Conservation (phyloP, 1,140 invertebrate genomes). For the Sogatella furcifera region DNA sequence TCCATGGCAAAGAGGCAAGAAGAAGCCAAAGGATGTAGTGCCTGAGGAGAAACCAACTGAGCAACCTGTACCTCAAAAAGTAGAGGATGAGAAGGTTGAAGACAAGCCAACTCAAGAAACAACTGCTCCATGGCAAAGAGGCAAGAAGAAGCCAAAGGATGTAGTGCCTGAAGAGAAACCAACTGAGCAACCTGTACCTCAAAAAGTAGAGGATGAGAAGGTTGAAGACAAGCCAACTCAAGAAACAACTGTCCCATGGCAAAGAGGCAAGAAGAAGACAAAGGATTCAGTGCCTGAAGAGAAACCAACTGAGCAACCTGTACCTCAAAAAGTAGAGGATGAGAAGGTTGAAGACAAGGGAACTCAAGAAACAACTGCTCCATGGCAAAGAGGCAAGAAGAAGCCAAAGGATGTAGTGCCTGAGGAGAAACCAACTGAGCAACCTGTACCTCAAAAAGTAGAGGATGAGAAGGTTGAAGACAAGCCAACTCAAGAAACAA, state of each 20-base stretch:
- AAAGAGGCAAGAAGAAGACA: neutral
- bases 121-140: conserved; percentile 5
- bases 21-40: conserved; percentile 19
- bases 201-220: conserved; percentile 16
- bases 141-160: conserved; percentile 4
- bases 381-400: conserved; percentile 9
- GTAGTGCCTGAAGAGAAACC: neutral
- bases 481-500: conserved; percentile 13
- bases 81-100: conserved; percentile 11
- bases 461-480: conserved; percentile 8
- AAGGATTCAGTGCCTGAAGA: neutral
- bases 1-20: conserved; percentile 8
- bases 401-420: conserved; percentile 14
- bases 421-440: conserved; percentile 18
- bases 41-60: conserved; percentile 13
- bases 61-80: neutral
- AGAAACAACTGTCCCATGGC: conserved; percentile 4
- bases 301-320: too few species aligned
- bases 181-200: conserved; percentile 6
- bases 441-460: conserved; percentile 3
- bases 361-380: conserved; percentile 2
- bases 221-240: conserved; percentile 18
- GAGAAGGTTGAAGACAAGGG: conserved; percentile 17
- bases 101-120: conserved; percentile 14
- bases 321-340: neutral